These are phyloP conservation scores for Hyaena hyaena DNA, from an alignment of 2,113 vertebrate genomes.

Conservation along the genomic window DNA sequence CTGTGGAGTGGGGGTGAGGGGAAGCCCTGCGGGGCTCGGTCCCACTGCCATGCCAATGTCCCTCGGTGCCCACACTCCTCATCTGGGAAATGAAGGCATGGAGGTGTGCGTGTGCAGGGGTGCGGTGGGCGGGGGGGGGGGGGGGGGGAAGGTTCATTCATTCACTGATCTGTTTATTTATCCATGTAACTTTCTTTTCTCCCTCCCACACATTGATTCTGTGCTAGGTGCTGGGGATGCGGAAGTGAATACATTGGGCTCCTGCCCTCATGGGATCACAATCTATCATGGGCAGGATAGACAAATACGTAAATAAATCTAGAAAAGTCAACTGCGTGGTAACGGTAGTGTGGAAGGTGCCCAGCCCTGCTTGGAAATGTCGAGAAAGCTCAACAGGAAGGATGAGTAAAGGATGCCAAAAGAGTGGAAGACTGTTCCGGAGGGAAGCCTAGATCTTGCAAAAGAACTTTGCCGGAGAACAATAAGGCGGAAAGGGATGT, in stretches of 20 bases:
- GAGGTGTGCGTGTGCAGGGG: not conserved
- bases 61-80: not conserved
- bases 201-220: not conserved
- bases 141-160: not conserved
- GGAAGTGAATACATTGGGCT: not conserved
- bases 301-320: not conserved
- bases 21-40: fast-evolving
- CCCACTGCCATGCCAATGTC: fast-evolving
- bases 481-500: not conserved
- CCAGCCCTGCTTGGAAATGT: not conserved
- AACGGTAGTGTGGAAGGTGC: not conserved
- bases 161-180: not conserved
- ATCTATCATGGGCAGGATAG: not conserved
- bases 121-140: no score
- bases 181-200: not conserved
- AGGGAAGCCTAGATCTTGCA: not conserved
- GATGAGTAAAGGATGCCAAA: not conserved
- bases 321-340: not conserved
- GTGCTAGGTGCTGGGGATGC: not conserved
- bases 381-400: not conserved
- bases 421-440: not conserved
- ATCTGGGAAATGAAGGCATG: not conserved
- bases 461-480: not conserved
- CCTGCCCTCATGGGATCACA: not conserved
- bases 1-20: no score